A percentile compares a stretch with the other conserved stretches of the same genome.
Evolutionary conservation across 2,797 vertebrate genomes (phyloP).

Genomic region (Tragelaphus oryx): DNA sequence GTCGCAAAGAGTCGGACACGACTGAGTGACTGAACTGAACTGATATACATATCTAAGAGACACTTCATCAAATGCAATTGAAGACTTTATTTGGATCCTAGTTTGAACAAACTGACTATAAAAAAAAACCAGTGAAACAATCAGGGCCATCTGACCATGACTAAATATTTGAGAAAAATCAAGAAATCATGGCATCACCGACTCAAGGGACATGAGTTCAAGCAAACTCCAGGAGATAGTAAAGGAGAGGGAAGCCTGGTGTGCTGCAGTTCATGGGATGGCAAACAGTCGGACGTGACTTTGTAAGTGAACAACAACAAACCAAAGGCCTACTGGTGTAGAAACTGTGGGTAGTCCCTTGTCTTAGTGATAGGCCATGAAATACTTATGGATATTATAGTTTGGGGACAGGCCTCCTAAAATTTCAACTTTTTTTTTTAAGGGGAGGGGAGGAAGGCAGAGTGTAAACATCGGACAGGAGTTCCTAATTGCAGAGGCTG

Average conservation of each 20-base stretch:
- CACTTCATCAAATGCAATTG: not conserved
- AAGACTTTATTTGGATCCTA: not conserved
- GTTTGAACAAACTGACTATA: not conserved
- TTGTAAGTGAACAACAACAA: not conserved
- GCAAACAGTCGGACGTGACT: not conserved
- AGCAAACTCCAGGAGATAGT: not conserved
- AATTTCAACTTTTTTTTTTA: not conserved
- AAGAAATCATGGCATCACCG: not conserved
- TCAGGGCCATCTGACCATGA: not conserved
- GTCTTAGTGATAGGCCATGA: not conserved
- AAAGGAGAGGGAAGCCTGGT: not conserved
- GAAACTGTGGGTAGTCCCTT: not conserved
- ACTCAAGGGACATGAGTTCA: not conserved
- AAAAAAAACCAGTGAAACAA: not conserved
- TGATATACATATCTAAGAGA: not conserved
- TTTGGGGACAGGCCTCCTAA: not conserved
- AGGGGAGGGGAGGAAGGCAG: not conserved
- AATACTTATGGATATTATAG: conserved; percentile 8
- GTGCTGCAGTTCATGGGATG: not conserved
- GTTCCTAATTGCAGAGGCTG: conserved; percentile 7
- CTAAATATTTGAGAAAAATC: not conserved
- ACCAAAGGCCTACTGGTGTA: not conserved
- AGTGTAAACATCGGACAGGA: not conserved
- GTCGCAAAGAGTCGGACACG: no score
- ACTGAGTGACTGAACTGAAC: no score